Percentiles rank a stretch among this genome's conserved stretches.
Conservation (phyloP, 2,113 vertebrate genomes). For the Chamaea fasciata region DNA sequence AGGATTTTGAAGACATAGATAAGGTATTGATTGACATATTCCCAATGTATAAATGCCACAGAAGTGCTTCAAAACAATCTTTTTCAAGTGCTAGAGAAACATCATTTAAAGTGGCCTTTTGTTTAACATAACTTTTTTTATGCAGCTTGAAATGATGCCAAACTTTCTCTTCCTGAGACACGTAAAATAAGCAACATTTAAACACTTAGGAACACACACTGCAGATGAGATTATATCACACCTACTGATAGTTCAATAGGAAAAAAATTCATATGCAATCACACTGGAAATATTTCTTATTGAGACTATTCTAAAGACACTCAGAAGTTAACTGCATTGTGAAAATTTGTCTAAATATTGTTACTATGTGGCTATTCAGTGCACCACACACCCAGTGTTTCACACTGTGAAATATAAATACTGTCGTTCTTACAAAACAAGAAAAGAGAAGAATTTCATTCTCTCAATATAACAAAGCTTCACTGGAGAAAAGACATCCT, state of each 20-base stretch:
- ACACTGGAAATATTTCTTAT: not conserved
- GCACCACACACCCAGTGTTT: not conserved
- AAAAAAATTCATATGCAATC: not conserved
- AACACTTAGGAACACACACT: not conserved
- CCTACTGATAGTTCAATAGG: not conserved
- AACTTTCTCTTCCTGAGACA: rapidly evolving
- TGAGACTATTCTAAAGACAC: not conserved
- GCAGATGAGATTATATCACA: not conserved
- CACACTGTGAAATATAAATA: not conserved
- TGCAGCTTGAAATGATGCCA: not conserved
- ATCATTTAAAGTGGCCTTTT: not conserved
- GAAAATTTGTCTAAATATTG: not conserved
- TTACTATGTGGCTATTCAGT: not conserved
- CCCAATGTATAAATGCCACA: not conserved
- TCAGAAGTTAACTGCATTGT: not conserved
- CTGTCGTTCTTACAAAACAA: not conserved
- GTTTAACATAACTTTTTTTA: not conserved
- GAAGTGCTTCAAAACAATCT: not conserved
- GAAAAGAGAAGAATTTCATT: not conserved
- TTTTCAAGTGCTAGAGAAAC: not conserved
- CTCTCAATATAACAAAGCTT: not conserved
- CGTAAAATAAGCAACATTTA: not conserved
- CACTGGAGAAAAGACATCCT: not conserved
- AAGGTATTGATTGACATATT: not conserved
- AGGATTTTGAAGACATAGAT: not conserved